These are phyloP conservation scores for Cephus nigrinus DNA, from an alignment of 2,888 invertebrate genomes.

Conservation along the genomic window DNA sequence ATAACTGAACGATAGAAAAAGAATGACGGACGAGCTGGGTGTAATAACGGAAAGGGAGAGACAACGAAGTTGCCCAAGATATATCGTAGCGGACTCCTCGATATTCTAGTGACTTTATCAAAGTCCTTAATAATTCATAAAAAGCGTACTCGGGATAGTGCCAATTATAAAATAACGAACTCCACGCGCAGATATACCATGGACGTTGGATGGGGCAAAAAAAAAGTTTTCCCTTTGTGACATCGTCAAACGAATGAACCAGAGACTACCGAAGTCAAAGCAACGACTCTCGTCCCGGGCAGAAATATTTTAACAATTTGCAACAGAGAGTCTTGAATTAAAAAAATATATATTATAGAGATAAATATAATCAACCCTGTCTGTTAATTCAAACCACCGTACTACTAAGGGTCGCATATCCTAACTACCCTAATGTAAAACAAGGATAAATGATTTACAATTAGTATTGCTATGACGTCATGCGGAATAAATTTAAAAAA, in stretches of 20 bases:
- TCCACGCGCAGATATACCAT: slow-evolving; percentile 5
- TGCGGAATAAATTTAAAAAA: too few relatives aligned
- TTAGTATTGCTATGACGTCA: too few relatives aligned
- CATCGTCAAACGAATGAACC: slow-evolving; percentile 29
- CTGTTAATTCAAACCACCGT: too few relatives aligned
- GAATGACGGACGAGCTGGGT: too few relatives aligned
- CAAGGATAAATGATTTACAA: too few relatives aligned
- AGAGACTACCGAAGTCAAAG: slow-evolving; percentile 5
- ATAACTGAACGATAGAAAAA: too few relatives aligned
- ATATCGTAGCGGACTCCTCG: too few relatives aligned
- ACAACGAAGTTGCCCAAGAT: too few relatives aligned
- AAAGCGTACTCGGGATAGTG: slow-evolving; percentile 47
- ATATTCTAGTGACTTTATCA: slow-evolving; percentile 16
- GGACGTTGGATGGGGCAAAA: slow-evolving; percentile 12
- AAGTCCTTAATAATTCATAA: slow-evolving; percentile 57
- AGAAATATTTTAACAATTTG: slow-evolving; percentile 38
- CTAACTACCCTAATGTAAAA: too few relatives aligned
- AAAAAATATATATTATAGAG: slow-evolving; percentile 8
- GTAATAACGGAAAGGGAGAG: too few relatives aligned
- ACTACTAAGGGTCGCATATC: too few relatives aligned
- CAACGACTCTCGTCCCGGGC: slow-evolving; percentile 13
- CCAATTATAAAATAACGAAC: slow-evolving; percentile 62
- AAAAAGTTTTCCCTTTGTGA: slow-evolving; percentile 35
- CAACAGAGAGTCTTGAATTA: slow-evolving; percentile 22
- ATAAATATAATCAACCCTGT: too few relatives aligned